Evolutionary conservation across 2,888 invertebrate species (phyloP).

Genomic region (Mechanitis messenoides): DNA sequence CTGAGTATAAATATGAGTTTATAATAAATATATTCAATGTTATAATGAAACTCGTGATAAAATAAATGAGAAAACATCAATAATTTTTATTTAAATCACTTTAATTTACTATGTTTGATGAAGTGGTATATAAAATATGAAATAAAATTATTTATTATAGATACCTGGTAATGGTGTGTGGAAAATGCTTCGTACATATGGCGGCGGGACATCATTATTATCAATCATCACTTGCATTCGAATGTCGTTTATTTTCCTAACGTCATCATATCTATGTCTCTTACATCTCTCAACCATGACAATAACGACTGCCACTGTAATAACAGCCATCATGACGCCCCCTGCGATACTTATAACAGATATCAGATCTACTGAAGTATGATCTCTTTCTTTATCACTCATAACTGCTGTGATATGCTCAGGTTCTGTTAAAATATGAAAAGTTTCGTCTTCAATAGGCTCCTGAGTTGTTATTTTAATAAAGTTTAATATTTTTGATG

Average conservation of each 20-base stretch:
- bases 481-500: conserved; percentile 35
- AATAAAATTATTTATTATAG: no score
- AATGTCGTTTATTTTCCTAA: conserved; percentile 65
- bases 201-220: conserved; percentile 64
- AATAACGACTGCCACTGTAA: conserved; percentile 69
- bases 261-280: conserved; percentile 59
- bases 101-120: no score
- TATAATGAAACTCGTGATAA: no score
- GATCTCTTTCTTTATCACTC: conserved; percentile 62
- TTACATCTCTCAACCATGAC: conserved; percentile 69
- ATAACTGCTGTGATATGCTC: conserved; percentile 74
- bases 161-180: conserved; percentile 76
- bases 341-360: conserved; percentile 73
- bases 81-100: no score
- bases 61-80: no score
- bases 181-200: conserved; percentile 74
- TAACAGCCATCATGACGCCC: conserved; percentile 71
- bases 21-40: no score
- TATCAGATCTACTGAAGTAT: conserved; percentile 60
- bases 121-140: no score
- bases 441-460: conserved; percentile 58
- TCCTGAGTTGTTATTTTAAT: conserved; percentile 52
- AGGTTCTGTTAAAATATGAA: conserved; percentile 76
- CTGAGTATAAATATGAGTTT: no score
- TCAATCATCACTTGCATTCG: conserved; percentile 69